Percentiles rank a stretch among this genome's conserved stretches.
phyloP scores from a whole-genome alignment of 2,797 vertebrate species.

The Tadarida brasiliensis region DNA sequence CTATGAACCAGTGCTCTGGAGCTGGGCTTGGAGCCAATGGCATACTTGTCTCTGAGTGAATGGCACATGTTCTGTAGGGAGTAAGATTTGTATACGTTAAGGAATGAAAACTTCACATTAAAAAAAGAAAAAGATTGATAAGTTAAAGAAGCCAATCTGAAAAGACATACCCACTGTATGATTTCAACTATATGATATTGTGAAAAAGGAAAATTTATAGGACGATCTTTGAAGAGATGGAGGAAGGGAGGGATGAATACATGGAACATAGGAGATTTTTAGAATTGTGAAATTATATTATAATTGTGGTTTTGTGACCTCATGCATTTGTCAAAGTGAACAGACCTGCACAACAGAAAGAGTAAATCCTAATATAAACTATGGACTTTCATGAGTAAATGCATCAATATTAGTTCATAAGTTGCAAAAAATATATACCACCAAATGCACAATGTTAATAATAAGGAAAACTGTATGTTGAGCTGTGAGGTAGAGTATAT shows the following conservation, averaged over 20 bases:
- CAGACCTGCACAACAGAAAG: not conserved
- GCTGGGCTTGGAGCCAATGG: too few species aligned
- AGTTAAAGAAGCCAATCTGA: not conserved
- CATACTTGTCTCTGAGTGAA: not conserved
- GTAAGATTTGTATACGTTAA: not conserved
- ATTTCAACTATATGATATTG: not conserved
- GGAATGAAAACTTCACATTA: not conserved
- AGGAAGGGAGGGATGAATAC: not conserved
- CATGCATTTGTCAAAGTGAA: not conserved
- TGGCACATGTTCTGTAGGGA: not conserved
- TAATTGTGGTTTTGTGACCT: not conserved
- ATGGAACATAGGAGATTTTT: not conserved
- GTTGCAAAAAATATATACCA: not conserved
- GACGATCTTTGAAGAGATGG: not conserved
- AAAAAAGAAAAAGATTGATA: not conserved
- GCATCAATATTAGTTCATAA: not conserved
- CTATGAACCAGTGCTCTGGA: not conserved
- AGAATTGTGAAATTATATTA: not conserved
- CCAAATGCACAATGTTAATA: not conserved
- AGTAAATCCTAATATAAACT: not conserved
- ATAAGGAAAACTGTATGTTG: not conserved
- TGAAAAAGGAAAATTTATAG: not conserved
- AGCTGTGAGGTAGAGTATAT: not conserved
- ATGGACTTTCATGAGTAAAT: not conserved
- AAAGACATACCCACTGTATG: not conserved